phyloP scores from a whole-genome alignment of 2,113 vertebrate genomes.

The Oenanthe oenanthe region DNA sequence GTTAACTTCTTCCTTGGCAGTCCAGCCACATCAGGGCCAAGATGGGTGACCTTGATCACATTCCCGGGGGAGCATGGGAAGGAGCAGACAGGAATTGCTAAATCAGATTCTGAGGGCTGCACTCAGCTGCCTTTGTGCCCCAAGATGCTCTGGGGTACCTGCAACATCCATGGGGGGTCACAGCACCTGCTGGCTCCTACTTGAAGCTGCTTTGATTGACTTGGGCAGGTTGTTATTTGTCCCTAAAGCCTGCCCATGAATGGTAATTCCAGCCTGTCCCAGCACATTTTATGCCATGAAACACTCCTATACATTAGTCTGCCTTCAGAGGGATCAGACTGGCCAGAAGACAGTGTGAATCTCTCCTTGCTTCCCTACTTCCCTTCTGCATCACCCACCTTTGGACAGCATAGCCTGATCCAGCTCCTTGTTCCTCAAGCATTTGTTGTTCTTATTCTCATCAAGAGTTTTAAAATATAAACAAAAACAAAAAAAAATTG shows the following conservation, averaged over 20 bases:
- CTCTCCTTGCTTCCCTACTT: not conserved
- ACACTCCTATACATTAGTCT: not conserved
- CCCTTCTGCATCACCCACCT: not conserved
- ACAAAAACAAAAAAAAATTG: too few species aligned
- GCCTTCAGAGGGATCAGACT: not conserved
- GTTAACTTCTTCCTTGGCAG: not conserved
- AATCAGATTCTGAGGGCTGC: not conserved
- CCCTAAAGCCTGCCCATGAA: not conserved
- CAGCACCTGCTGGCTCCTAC: not conserved
- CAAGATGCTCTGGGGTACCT: not conserved
- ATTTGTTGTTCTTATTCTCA: not conserved
- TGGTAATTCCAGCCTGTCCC: not conserved
- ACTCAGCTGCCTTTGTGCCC: not conserved
- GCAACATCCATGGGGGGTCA: rapidly evolving
- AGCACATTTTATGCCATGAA: not conserved
- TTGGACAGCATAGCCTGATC: not conserved
- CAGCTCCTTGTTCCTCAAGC: not conserved
- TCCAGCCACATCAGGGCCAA: not conserved
- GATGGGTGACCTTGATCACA: rapidly evolving
- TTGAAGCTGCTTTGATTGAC: not conserved
- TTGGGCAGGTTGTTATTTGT: not conserved
- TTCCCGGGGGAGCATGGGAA: rapidly evolving
- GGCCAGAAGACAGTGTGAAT: not conserved
- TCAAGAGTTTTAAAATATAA: not conserved
- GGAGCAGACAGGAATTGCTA: not conserved